Base-by-base conservation (phyloP, 37 sponge, comb jelly and placozoan genomes). In the Chondrosia reniformis region DNA sequence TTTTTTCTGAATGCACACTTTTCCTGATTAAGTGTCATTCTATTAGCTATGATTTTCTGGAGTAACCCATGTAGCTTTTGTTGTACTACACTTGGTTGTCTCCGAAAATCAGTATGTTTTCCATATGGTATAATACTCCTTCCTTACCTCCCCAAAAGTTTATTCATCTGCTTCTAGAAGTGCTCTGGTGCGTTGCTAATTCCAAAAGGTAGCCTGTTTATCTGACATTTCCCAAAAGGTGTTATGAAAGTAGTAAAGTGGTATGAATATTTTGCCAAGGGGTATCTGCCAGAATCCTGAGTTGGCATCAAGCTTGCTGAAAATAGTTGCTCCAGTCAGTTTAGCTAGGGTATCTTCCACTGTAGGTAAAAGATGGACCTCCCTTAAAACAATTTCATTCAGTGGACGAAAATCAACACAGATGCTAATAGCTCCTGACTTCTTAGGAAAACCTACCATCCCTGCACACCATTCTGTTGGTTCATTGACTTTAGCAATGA, bases 101-200 rank as follows among this genome's bases (percentile, higher is more conserved):
- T 21, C 74, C 79, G 71, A 61, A 71, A 25, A 84, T 66, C 12
- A 84, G 12, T 31, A 84, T 54, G 33, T 84, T 74, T 33, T 84
- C 84, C 19, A 78, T 58, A 17, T 78, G 30, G 32, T 37, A 79
- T 8, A 46, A 32, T 39, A 84, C 84, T 44, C 84, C 79, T 27
- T 39, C 73, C n/a, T 55, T 58, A 28, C 79, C 79, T 33, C 78
- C 63, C n/a, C n/a, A 75, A 44, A 32, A 37, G 40, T 25, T 30
- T 19, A 17, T 45, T 27, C 75, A 81, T 81, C 33, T 63, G 31
- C 15, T 74, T 74, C 41, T 81, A 62, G 38, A 81, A 81, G 45
- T 74, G 75, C 42, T 81, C 82, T 39, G 81, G 81, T 1, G 81
- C 81, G 72, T 74, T 81, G 32, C 75, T 74, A 25, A 81, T 81